phyloP scores from a whole-genome alignment of 2,113 vertebrate species.

The Alexandromys fortis region DNA sequence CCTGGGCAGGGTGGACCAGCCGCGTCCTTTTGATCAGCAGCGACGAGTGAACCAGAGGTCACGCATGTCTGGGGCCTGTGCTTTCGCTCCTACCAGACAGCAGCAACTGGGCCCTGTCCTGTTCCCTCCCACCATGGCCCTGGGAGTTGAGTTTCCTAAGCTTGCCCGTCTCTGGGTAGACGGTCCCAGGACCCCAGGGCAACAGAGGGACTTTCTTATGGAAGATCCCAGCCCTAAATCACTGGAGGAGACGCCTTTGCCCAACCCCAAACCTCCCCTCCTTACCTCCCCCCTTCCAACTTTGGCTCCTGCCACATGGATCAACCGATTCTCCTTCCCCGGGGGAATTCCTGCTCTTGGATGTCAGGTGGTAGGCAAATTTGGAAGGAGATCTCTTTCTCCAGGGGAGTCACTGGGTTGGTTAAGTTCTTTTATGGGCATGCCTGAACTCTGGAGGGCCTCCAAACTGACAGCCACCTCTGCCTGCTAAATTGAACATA shows the following conservation, averaged over 20 bases:
- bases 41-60: slow-evolving; percentile 74
- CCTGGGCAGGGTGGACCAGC: neutral
- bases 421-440: slow-evolving; percentile 49
- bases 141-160: neutral
- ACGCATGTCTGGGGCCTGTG: neutral
- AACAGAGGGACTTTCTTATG: neutral
- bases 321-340: neutral
- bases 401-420: slow-evolving; percentile 18
- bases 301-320: fast-evolving
- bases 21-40: slow-evolving; percentile 69
- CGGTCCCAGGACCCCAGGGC: slow-evolving; percentile 49
- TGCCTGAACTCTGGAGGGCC: slow-evolving; percentile 70
- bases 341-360: neutral
- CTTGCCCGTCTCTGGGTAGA: neutral
- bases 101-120: slow-evolving; percentile 1
- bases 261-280: neutral
- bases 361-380: slow-evolving; percentile 51
- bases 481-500: neutral
- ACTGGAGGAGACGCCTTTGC: neutral
- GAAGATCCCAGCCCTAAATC: slow-evolving; percentile 55
- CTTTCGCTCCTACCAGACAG: slow-evolving; percentile 44
- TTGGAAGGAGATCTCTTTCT: slow-evolving; percentile 58
- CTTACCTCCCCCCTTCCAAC: neutral
- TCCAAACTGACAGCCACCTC: slow-evolving; percentile 55
- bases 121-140: neutral